Percentiles rank a stretch among this genome's conserved stretches.
Conservation (phyloP, 2,113 vertebrate species). For the Axis porcinus region DNA sequence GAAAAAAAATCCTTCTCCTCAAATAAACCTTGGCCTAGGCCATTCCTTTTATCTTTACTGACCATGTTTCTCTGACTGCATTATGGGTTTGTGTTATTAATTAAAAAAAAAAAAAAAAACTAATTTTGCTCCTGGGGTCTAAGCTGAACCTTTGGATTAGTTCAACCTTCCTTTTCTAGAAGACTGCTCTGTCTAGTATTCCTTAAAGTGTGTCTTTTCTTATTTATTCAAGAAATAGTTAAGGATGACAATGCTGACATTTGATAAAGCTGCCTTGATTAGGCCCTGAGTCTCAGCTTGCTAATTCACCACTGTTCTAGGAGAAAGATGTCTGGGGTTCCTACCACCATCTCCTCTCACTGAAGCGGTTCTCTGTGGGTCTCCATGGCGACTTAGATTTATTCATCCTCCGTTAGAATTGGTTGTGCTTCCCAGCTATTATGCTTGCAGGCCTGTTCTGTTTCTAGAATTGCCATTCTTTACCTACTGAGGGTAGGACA, state of each 20-base stretch:
- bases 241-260: constrained; percentile 10
- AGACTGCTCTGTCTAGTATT: constrained; percentile 46
- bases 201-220: constrained; percentile 15
- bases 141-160: neutral
- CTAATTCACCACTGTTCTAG: neutral
- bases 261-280: neutral
- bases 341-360: neutral
- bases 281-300: constrained; percentile 1
- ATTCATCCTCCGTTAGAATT: neutral
- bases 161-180: neutral
- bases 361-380: neutral
- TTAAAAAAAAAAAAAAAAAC: neutral
- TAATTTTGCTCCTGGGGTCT: neutral
- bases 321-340: neutral
- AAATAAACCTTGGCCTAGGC: neutral
- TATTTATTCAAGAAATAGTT: constrained; percentile 44
- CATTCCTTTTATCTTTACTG: neutral
- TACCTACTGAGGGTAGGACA: neutral
- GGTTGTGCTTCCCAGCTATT: neutral
- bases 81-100: neutral
- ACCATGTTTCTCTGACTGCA: neutral
- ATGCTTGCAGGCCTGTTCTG: neutral
- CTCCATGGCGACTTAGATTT: neutral
- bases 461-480: neutral
- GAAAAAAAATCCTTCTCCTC: neutral